phyloP scores from a whole-genome alignment of 2,113 vertebrate genomes.

The Clarias macrocephalus region DNA sequence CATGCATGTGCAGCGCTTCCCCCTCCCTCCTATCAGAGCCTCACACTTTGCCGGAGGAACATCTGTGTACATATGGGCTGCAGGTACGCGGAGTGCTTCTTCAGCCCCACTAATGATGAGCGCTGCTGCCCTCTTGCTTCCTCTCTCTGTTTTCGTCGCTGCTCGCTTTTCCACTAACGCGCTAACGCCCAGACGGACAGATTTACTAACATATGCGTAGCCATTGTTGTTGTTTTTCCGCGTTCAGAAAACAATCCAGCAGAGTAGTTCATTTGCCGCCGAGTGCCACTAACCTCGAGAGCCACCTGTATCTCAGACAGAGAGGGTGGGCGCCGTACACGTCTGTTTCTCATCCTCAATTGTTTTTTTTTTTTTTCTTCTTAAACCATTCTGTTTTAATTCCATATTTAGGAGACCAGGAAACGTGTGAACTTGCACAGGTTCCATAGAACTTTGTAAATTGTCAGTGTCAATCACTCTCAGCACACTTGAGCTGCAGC shows the following conservation, averaged over 20 bases:
- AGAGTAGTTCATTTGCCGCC: conserved; percentile 75
- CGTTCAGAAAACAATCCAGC: conserved; percentile 66
- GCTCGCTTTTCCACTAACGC: conserved; percentile 64
- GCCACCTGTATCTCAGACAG: conserved; percentile 75
- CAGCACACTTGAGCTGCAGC: background rate
- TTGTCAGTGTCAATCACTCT: conserved; percentile 22
- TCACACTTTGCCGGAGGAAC: conserved; percentile 74
- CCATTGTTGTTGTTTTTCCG: conserved; percentile 44
- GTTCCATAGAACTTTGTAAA: conserved; percentile 40
- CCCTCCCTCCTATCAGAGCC: conserved; percentile 64
- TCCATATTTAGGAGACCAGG: conserved; percentile 63
- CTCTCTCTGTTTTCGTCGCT: conserved; percentile 61
- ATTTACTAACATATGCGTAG: conserved; percentile 80
- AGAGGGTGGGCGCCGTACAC: conserved; percentile 72
- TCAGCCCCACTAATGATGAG: conserved; percentile 79
- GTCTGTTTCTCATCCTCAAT: conserved; percentile 64
- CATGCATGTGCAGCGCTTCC: conserved; percentile 46
- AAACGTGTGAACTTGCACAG: conserved; percentile 48
- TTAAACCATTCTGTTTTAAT: conserved; percentile 43
- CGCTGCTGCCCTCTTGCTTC: conserved; percentile 72
- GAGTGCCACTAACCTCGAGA: conserved; percentile 77
- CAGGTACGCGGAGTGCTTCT: conserved; percentile 75
- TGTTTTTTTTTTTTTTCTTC: conserved; percentile 44
- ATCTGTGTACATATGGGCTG: conserved; percentile 80
- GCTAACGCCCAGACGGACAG: conserved; percentile 77